These are phyloP conservation scores for Aspidapion aeneum DNA, from an alignment of 2,888 invertebrate genomes.

Conservation along the genomic window DNA sequence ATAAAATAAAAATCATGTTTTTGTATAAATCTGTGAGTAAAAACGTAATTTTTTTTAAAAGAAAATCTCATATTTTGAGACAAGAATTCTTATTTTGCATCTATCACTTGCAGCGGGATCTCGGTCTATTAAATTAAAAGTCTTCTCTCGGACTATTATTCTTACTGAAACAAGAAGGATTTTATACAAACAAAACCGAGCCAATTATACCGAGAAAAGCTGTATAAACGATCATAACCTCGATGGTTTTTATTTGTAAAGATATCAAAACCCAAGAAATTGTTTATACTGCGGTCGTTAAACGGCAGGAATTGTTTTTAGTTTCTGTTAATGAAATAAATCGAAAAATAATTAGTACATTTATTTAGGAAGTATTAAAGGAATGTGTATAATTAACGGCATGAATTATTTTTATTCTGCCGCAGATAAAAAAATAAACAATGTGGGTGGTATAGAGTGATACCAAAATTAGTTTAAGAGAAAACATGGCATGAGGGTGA, in stretches of 20 bases:
- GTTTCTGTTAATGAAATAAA: neutral
- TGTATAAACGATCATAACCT: neutral
- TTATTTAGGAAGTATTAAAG: neutral
- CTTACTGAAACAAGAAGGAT: too few species aligned
- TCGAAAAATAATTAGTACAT: neutral
- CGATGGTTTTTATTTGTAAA: neutral
- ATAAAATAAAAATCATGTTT: too few species aligned
- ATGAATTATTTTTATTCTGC: neutral
- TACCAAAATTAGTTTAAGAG: too few species aligned
- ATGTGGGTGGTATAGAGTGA: neutral
- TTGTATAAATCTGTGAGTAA: too few species aligned
- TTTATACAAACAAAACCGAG: too few species aligned
- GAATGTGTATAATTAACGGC: neutral
- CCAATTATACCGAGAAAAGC: neutral
- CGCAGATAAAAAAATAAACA: neutral
- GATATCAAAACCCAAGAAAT: neutral
- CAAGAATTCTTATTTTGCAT: too few species aligned
- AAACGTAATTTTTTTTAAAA: too few species aligned
- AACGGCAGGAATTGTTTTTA: neutral
- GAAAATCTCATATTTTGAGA: too few species aligned
- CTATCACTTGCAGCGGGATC: too few species aligned
- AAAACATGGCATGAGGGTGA: too few species aligned
- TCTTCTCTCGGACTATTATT: too few species aligned
- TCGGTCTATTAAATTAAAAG: too few species aligned
- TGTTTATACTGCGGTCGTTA: neutral